Conservation (phyloP, 2,113 vertebrate genomes). For the Taxidea taxus region DNA sequence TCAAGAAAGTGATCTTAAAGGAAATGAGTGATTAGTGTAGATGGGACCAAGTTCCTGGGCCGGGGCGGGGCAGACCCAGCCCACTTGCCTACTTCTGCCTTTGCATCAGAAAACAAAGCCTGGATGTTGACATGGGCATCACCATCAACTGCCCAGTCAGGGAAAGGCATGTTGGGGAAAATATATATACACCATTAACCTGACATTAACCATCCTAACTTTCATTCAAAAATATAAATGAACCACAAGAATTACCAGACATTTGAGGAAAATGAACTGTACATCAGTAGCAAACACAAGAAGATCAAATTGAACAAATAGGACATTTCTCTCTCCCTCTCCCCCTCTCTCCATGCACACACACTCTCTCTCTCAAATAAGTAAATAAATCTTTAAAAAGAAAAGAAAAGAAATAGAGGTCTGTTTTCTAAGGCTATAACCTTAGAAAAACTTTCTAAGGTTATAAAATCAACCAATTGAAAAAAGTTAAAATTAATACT, state of each 20-base stretch:
- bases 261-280: not conserved
- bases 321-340: not conserved
- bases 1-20: not conserved
- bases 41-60: not conserved
- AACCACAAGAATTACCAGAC: not conserved
- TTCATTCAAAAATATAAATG: not conserved
- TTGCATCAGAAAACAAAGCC: not conserved
- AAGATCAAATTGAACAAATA: not conserved
- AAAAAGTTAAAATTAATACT: not conserved
- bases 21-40: not conserved
- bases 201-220: not conserved
- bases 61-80: not conserved
- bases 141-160: not conserved
- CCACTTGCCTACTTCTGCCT: not conserved
- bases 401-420: not conserved
- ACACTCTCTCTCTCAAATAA: not conserved
- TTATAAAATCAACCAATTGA: not conserved
- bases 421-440: not conserved
- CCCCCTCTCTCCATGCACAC: not conserved
- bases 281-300: not conserved
- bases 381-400: not conserved
- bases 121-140: not conserved
- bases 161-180: not conserved
- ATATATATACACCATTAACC: not conserved
- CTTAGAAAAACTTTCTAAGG: not conserved